phyloP scores from a whole-genome alignment of 2,888 invertebrate genomes.

The Euspilapteryx auroguttella region DNA sequence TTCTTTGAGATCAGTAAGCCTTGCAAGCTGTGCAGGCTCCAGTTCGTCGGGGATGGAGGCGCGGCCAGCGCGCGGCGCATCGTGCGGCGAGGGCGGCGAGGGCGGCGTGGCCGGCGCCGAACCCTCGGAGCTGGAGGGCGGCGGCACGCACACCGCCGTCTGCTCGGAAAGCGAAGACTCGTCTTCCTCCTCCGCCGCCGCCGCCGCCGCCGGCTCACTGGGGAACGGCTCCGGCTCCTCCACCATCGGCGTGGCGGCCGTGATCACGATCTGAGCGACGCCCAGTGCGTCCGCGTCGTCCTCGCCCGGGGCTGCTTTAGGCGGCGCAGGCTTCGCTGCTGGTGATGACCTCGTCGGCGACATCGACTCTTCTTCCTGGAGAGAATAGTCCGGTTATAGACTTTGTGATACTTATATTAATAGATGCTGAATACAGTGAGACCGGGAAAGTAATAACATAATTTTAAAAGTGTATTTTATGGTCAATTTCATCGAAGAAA shows the following conservation, averaged over 20 bases:
- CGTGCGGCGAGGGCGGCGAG: slow-evolving; percentile 59
- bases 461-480: no score
- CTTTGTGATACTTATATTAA: no score
- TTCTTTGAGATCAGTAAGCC: slow-evolving; percentile 86
- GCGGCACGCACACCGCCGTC: slow-evolving; percentile 42
- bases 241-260: slow-evolving; percentile 90
- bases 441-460: no score
- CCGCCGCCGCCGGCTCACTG: slow-evolving; percentile 19
- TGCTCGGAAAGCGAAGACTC: slow-evolving; percentile 51
- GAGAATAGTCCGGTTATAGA: no score
- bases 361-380: slow-evolving; percentile 13
- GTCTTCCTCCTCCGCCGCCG: slow-evolving; percentile 23
- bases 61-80: slow-evolving; percentile 74
- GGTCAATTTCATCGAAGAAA: no score
- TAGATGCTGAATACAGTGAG: no score
- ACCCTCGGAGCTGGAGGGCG: slow-evolving; percentile 67
- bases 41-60: slow-evolving; percentile 88
- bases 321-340: slow-evolving; percentile 13
- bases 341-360: slow-evolving; percentile 15
- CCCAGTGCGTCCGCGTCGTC: slow-evolving; percentile 69
- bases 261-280: slow-evolving; percentile 89
- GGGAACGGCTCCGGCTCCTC: slow-evolving; percentile 85
- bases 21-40: slow-evolving; percentile 85
- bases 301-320: no score
- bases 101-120: slow-evolving; percentile 63